Percentiles rank a stretch among this genome's conserved stretches.
phyloP scores from a whole-genome alignment of 2,888 invertebrate genomes.

The Heliconius ismenius region DNA sequence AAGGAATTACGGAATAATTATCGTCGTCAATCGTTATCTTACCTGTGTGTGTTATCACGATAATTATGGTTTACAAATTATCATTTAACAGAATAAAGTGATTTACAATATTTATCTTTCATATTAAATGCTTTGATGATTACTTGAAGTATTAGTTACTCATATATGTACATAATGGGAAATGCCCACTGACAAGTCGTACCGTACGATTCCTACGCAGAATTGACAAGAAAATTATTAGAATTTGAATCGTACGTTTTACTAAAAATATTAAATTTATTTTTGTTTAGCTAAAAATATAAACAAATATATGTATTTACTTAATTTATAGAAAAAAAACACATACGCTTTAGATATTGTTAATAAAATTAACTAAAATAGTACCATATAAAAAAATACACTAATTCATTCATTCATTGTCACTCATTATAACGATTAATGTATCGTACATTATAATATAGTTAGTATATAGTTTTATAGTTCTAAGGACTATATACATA shows the following conservation, averaged over 20 bases:
- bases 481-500: neutral
- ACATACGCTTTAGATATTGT: neutral
- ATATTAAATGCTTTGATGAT: neutral
- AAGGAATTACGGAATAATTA: neutral
- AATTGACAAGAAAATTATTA: neutral
- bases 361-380: neutral
- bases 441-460: neutral
- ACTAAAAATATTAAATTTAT: neutral
- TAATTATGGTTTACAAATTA: constrained; percentile 4
- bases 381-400: neutral
- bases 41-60: constrained; percentile 12
- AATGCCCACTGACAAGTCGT: neutral
- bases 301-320: neutral
- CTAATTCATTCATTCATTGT: neutral
- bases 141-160: neutral
- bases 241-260: neutral
- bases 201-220: neutral
- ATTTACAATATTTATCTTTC: constrained; percentile 17
- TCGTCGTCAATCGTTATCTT: constrained; percentile 10
- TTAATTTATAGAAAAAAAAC: neutral
- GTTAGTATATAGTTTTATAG: neutral
- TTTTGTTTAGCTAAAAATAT: neutral
- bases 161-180: neutral
- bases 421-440: no score
- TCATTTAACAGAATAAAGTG: constrained; percentile 7